These are phyloP conservation scores for Pasiphila rectangulata DNA, from an alignment of 2,888 invertebrate species.

Conservation along the genomic window DNA sequence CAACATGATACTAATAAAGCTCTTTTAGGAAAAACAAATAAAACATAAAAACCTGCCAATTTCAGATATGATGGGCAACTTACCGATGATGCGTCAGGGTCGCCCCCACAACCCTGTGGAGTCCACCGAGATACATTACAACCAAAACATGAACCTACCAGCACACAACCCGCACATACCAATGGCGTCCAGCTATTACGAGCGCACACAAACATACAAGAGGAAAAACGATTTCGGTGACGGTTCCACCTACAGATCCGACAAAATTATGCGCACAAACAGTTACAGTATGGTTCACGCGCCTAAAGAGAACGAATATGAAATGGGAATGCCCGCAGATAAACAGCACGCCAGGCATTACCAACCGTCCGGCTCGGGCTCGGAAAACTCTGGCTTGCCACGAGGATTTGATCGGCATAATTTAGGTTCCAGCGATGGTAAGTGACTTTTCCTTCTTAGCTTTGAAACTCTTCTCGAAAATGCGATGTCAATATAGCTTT, in stretches of 20 bases:
- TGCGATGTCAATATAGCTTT: slow-evolving; percentile 5
- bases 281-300: slow-evolving; percentile 60
- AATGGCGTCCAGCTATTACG: slow-evolving; percentile 63
- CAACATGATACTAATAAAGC: too few relatives aligned
- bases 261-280: slow-evolving; percentile 69
- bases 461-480: slow-evolving; percentile 26
- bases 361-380: slow-evolving; percentile 54
- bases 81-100: slow-evolving; percentile 60
- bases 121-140: slow-evolving; percentile 67
- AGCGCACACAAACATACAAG: slow-evolving; percentile 61
- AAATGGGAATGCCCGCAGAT: slow-evolving; percentile 53
- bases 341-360: slow-evolving; percentile 57
- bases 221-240: slow-evolving; percentile 70
- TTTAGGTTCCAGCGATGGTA: slow-evolving; percentile 69
- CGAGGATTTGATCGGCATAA: slow-evolving; percentile 68
- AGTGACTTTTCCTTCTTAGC: slow-evolving; percentile 45
- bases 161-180: slow-evolving; percentile 58
- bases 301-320: slow-evolving; percentile 46
- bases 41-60: neutral
- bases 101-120: slow-evolving; percentile 63
- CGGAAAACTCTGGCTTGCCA: slow-evolving; percentile 51
- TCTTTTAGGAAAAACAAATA: too few relatives aligned
- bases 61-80: slow-evolving; percentile 65
- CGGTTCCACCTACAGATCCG: slow-evolving; percentile 60
- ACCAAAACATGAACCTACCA: slow-evolving; percentile 51